Base-by-base conservation (phyloP, 2,888 invertebrate species). In the Steromphala cineraria region DNA sequence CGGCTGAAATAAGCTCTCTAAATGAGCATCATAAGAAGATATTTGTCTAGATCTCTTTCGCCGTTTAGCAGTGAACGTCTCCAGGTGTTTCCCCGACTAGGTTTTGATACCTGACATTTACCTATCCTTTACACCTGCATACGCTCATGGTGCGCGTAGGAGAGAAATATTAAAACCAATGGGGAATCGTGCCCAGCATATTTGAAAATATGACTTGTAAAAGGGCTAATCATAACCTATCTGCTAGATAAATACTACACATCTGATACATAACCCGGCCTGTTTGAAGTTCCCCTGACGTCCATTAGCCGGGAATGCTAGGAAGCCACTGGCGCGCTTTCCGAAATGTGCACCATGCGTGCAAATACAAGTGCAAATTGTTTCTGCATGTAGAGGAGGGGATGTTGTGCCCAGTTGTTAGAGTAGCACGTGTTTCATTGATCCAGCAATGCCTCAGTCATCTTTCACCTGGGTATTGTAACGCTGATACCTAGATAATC, bases 191-290 rank as follows among this genome's bases (percentile, higher is more conserved):
- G 62, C 10, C 62, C 62, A 10, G 62, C 28, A 28, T 28, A 62
- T 62, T 28, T 28, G 62, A 15, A 28, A 62, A 62, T 62, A 28
- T 28, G 62, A 62, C 62, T 62, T 28, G 28, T 62, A 24, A 62
- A 62, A 62, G 62, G 24, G 62, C 62, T 62, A 62, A 62, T 62
- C 62, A 28, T 62, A 62, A 62, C 62, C 62, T 62, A 62, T 62
- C 62, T 13, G 24, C 28, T 62, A 62, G 4, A 24, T 28, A 62
- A 17, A 24, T 62, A 62, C 28, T 62, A 15, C 62, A 62, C 62
- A 62, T 15, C 15, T 62, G 62, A 62, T 62, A 62, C 62, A 62
- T 10, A 28, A 15, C 24, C 28, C 62, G 15, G 28, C 19, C 62
- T 62, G 28, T 62, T 62, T 62, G 62, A 62, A 28, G 62, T 21